These are phyloP conservation scores for Sminthopsis crassicaudata DNA, from an alignment of 2,113 vertebrate species.

Conservation along the genomic window DNA sequence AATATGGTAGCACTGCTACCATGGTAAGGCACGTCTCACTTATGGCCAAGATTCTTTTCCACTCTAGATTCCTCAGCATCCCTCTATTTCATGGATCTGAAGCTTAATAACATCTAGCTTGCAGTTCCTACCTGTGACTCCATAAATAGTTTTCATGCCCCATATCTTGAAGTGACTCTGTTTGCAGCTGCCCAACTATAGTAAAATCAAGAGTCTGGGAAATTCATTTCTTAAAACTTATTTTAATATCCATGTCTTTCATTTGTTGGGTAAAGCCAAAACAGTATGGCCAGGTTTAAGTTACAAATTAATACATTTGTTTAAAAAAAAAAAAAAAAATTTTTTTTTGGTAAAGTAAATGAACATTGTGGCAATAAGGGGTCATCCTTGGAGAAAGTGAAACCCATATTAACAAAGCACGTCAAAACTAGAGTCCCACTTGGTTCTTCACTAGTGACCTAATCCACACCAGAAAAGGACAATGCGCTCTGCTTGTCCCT, in stretches of 20 bases:
- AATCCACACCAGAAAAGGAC: conserved; percentile 49
- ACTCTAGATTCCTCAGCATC: neutral
- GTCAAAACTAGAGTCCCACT: conserved; percentile 67
- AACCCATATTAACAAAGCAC: conserved; percentile 83
- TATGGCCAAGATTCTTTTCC: neutral
- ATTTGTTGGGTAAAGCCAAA: conserved; percentile 83
- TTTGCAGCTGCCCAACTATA: conserved; percentile 30
- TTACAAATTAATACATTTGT: conserved; percentile 86
- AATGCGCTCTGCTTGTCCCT: neutral
- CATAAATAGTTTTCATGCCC: neutral
- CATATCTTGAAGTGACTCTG: neutral
- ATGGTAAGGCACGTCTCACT: neutral
- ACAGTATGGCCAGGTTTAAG: conserved; percentile 84
- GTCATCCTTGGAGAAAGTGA: conserved; percentile 82
- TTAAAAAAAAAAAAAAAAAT: conserved; percentile 22
- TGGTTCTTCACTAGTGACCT: conserved; percentile 63
- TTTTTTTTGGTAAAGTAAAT: conserved; percentile 81
- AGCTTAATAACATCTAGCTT: neutral
- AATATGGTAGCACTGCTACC: neutral
- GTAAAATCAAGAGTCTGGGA: conserved; percentile 76
- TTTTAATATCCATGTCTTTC: conserved; percentile 85
- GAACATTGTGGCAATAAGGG: conserved; percentile 82
- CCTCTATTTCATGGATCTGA: neutral
- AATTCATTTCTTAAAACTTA: conserved; percentile 85
- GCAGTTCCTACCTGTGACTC: neutral